phyloP scores from a whole-genome alignment of 1,140 invertebrate species.

The Micrasema longulum region DNA sequence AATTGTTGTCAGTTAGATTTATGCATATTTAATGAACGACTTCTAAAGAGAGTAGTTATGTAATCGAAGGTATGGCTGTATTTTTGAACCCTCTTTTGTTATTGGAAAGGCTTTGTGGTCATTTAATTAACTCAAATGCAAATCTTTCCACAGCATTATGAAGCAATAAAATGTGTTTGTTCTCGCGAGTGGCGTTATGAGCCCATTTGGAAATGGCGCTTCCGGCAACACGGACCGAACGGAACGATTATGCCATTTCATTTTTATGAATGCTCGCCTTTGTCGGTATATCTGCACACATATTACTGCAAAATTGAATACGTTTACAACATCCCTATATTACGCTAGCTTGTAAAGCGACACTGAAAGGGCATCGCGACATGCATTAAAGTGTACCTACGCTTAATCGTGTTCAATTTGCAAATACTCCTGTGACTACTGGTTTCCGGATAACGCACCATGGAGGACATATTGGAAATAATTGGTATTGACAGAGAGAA shows the following conservation, averaged over 20 bases:
- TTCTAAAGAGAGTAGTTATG: too few relatives aligned
- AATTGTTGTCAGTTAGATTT: too few relatives aligned
- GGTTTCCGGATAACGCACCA: slow-evolving; percentile 1
- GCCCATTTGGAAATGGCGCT: slow-evolving; percentile 19
- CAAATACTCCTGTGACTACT: background rate
- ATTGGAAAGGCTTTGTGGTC: too few relatives aligned
- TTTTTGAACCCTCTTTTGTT: too few relatives aligned
- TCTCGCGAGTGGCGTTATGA: slow-evolving; percentile 16
- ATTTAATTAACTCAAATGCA: too few relatives aligned
- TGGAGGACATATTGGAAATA: background rate
- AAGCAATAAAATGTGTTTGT: slow-evolving; percentile 21
- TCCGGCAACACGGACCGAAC: slow-evolving; percentile 20
- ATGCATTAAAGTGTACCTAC: too few relatives aligned
- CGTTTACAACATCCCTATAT: too few relatives aligned
- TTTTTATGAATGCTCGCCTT: slow-evolving; percentile 27
- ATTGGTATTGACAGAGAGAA: background rate
- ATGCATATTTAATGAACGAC: too few relatives aligned
- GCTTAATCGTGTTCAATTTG: slow-evolving; percentile 1
- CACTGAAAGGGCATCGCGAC: too few relatives aligned
- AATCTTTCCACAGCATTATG: slow-evolving; percentile 17
- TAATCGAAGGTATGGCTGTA: too few relatives aligned
- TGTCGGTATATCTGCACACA: background rate
- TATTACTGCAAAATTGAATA: background rate
- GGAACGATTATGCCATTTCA: slow-evolving; percentile 26
- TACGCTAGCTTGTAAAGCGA: too few relatives aligned